Evolutionary conservation across 2,797 vertebrate species (phyloP), one percentile per base, ranked within the genome.

Genomic region (Bucorvus abyssinicus): DNA sequence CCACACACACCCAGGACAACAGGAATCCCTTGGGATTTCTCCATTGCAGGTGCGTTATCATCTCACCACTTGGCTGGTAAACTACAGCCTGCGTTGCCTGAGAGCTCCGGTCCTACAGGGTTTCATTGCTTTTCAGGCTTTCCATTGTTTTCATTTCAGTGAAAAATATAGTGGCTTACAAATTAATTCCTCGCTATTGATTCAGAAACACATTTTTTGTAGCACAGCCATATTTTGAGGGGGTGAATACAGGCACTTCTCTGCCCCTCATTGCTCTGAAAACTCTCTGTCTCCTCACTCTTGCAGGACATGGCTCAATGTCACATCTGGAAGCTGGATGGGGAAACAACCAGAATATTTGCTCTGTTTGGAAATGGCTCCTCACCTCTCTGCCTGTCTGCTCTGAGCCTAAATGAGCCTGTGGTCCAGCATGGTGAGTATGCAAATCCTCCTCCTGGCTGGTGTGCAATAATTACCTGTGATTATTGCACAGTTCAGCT

Each of bases 401-500:
- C 47, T 64, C 61, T 0, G 6, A 87, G 75, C 63, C 67, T 60
- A 70, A 59, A 87, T 1, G 1, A 78, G 56, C 64, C 36, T 3
- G 12, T 55, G 53, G 57, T 78, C 71, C 84, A 83, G 82, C 1
- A 0, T 36, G 11, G 44, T 61, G 38, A 49, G 61, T 49, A 77
- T 85, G 91, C 64, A 94, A 82, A 87, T 83, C 79, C 68, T 71
- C 68, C 87, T 90, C 7, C 64, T 77, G 68, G 36, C 78, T 74
- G 38, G 29, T 27, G 49, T 77, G 91, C 92, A 81, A 7, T 91
- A 92, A 92, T 94, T 91, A 92, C 94, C 94, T 69, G 64, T 89
- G 91, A 92, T 96, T 91, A 94, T 94, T 93, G 96, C 94, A 91
- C 84, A 94, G 89, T 87, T 94, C 95, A 94, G 93, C 94, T 94